phyloP scores from a whole-genome alignment of 1,140 invertebrate species.

The Polypedilum vanderplanki region DNA sequence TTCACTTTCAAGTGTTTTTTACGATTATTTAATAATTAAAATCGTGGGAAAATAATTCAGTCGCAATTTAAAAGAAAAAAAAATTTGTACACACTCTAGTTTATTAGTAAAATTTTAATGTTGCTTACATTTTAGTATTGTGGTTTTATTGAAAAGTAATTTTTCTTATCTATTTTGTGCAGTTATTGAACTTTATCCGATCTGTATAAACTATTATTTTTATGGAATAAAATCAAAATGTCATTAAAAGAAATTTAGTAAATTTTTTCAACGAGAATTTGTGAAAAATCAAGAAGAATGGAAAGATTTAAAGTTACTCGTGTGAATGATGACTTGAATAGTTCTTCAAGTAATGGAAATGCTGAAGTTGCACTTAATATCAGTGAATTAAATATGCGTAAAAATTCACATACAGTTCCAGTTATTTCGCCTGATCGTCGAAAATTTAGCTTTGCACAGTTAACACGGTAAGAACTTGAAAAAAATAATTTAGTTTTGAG shows the following conservation, averaged over 20 bases:
- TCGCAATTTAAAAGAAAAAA: neutral
- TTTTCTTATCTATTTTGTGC: too few relatives aligned
- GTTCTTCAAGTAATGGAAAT: neutral
- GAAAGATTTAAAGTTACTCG: neutral
- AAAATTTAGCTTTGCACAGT: slow-evolving; percentile 41
- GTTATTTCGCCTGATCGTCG: slow-evolving; percentile 29
- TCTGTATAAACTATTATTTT: neutral
- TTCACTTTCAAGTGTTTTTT: too few relatives aligned
- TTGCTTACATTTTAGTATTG: too few relatives aligned
- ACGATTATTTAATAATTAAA: neutral
- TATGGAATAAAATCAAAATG: neutral
- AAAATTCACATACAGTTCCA: neutral
- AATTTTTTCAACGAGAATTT: neutral
- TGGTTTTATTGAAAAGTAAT: too few relatives aligned
- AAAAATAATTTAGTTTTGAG: slow-evolving; percentile 6
- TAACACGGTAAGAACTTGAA: slow-evolving; percentile 39
- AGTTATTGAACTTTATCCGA: neutral
- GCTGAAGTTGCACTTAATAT: neutral
- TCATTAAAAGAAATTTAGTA: neutral
- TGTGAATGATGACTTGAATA: neutral
- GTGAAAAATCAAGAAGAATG: neutral
- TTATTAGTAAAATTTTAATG: too few relatives aligned
- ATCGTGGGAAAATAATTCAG: neutral
- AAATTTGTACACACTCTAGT: neutral
- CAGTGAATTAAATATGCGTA: neutral